Percentiles rank a stretch among this genome's conserved stretches.
phyloP scores from a whole-genome alignment of 2,888 invertebrate species.

The Dicyrtoma fusca region DNA sequence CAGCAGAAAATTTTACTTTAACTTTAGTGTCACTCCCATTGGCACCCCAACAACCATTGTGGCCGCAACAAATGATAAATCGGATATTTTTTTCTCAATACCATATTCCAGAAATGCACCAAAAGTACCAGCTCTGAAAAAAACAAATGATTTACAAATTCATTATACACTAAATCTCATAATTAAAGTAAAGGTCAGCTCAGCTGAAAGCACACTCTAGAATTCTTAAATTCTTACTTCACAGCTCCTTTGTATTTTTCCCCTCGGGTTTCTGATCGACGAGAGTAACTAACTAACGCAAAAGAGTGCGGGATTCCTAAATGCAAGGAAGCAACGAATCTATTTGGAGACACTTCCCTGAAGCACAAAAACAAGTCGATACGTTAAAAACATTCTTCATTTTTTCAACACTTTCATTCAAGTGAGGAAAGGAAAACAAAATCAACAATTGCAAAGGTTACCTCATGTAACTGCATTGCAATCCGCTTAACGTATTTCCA shows the following conservation, averaged over 20 bases:
- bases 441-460: slow-evolving; percentile 1
- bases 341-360: slow-evolving; percentile 57
- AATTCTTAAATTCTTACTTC: slow-evolving; percentile 26
- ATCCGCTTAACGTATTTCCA: slow-evolving; percentile 67
- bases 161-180: background rate
- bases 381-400: background rate
- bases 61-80: slow-evolving; percentile 84
- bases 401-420: background rate
- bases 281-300: slow-evolving; percentile 62
- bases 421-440: too few species aligned
- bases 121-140: slow-evolving; percentile 79
- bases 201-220: too few species aligned
- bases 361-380: slow-evolving; percentile 5
- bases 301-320: slow-evolving; percentile 82
- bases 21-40: slow-evolving; percentile 82
- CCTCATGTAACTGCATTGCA: slow-evolving; percentile 80
- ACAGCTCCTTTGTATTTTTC: slow-evolving; percentile 57
- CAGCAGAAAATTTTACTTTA: slow-evolving; percentile 68
- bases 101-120: slow-evolving; percentile 88
- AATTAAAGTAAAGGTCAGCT: background rate
- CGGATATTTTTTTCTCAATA: slow-evolving; percentile 88
- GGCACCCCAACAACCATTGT: slow-evolving; percentile 83
- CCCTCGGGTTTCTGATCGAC: slow-evolving; percentile 86
- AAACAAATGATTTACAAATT: too few species aligned
- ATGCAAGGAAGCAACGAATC: slow-evolving; percentile 73